Percentiles rank a stretch among this genome's conserved stretches.
Conservation (phyloP, 1,140 invertebrate species). For the Mesaphorura yosii region DNA sequence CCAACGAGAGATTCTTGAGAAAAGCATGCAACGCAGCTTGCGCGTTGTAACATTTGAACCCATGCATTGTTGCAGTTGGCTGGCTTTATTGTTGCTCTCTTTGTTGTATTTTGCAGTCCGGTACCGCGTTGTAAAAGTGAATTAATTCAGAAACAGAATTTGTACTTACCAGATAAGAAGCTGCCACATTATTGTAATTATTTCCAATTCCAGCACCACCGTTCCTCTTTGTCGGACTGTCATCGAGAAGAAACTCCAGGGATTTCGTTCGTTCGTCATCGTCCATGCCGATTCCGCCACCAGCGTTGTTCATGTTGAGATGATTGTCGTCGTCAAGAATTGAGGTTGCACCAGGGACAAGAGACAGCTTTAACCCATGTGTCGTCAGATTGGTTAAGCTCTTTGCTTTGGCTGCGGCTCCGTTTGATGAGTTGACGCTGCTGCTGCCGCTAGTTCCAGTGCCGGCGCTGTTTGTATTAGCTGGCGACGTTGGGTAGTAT, state of each 20-base stretch:
- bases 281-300: slow-evolving; percentile 16
- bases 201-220: slow-evolving; percentile 24
- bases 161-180: too few relatives aligned
- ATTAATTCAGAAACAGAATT: too few relatives aligned
- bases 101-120: too few relatives aligned
- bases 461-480: too few relatives aligned
- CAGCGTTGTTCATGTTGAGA: background rate
- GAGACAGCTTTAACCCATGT: slow-evolving; percentile 17
- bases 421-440: slow-evolving; percentile 15
- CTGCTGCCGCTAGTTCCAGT: slow-evolving; percentile 1
- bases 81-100: too few relatives aligned
- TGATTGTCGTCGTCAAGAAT: background rate
- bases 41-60: too few relatives aligned
- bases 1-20: too few relatives aligned
- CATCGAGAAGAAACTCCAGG: slow-evolving; percentile 29
- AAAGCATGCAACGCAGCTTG: too few relatives aligned
- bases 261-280: slow-evolving; percentile 30
- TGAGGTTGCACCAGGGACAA: slow-evolving; percentile 10
- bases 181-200: too few relatives aligned
- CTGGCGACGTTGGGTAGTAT: slow-evolving; percentile 2
- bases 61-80: too few relatives aligned
- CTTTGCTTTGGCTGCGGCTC: slow-evolving; percentile 22
- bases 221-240: slow-evolving; percentile 27
- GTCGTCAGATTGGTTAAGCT: slow-evolving; percentile 28
- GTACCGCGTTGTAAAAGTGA: too few relatives aligned